Percentiles rank a stretch among this genome's conserved stretches.
These are phyloP conservation scores for Amblyjoppa proteus DNA, from an alignment of 2,888 invertebrate genomes.

Conservation along the genomic window DNA sequence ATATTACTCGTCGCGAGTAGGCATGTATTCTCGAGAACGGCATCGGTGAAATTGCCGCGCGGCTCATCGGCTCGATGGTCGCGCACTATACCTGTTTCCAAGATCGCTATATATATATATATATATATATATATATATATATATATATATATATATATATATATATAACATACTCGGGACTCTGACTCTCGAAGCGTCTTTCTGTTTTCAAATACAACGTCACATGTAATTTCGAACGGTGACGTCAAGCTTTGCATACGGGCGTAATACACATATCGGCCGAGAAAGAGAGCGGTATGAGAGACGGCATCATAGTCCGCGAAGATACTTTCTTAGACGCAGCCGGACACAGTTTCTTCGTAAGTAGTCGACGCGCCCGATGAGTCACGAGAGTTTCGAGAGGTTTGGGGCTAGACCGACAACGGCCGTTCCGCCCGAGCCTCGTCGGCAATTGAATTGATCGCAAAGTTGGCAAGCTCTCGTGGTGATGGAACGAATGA, in stretches of 20 bases:
- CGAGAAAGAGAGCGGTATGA: not conserved
- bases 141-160: not conserved
- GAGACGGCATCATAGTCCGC: not conserved
- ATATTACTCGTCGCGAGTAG: not conserved
- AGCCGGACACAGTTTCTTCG: not conserved
- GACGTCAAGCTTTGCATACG: not conserved
- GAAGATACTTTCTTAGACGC: not conserved
- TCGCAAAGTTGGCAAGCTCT: conserved; percentile 1
- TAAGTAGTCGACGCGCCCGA: not conserved
- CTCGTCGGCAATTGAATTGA: not conserved
- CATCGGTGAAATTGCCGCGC: too few relatives aligned
- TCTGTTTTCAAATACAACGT: not conserved
- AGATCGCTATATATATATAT: not conserved
- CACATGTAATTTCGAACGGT: not conserved
- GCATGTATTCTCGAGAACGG: too few relatives aligned
- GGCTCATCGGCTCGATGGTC: too few relatives aligned
- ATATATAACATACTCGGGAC: not conserved
- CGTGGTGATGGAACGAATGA: not conserved
- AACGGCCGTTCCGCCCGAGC: not conserved
- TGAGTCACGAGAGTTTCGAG: conserved; percentile 9
- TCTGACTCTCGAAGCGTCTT: not conserved
- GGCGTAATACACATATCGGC: not conserved
- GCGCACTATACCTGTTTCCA: not conserved
- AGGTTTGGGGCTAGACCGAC: not conserved
- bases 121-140: not conserved